Base-by-base conservation (phyloP, 92 coral and sea anemone species). In the Porites evermanni region DNA sequence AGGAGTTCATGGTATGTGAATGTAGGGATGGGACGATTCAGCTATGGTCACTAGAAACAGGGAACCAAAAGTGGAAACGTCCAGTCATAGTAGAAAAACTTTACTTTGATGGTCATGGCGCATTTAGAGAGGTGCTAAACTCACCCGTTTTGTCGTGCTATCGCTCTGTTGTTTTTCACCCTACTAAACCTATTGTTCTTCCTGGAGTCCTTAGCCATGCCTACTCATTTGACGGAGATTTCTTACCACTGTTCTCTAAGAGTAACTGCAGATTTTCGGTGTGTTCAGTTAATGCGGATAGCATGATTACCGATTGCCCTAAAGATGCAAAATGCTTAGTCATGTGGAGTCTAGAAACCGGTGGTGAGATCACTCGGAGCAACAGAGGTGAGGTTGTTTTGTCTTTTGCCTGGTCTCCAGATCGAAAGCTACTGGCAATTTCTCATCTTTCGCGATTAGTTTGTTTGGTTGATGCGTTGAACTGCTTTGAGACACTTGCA, bases 101-200 rank as follows among this genome's bases (percentile, higher is more conserved):
- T 32, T 70, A 32, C 51, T 24, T 19, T 1, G 59, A 54, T 54
- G 3, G 1, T 2, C 4, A 12, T 6, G 1, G 2, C 0, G 2
- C 66, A 12, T 61, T 13, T 61, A 61, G n/a, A 10, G 6, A 0
- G 7, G 11, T 6, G 14, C 10, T n/a, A 21, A 6, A 18, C 12
- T 56, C 10, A 14, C 12, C 7, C 7, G 74, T 51, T 3, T 8
- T 23, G 51, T 47, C 73, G 51, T 67, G 29, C 12, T 52, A 64
- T 52, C 60, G 84, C 13, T 79, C 84, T 2, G 74, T 79, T 8
- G 64, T 79, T 3, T 79, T 79, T 66, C 83, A 79, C 67, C 83
- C 83, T 52, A 47, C 47, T 20, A 7, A 79, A 29, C 23, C 65
- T 70, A 20, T 70, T 17, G 18, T 70, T 20, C 44, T 71, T 12